Base-by-base conservation (phyloP, 2,888 invertebrate genomes). In the Prenolepis imparis region DNA sequence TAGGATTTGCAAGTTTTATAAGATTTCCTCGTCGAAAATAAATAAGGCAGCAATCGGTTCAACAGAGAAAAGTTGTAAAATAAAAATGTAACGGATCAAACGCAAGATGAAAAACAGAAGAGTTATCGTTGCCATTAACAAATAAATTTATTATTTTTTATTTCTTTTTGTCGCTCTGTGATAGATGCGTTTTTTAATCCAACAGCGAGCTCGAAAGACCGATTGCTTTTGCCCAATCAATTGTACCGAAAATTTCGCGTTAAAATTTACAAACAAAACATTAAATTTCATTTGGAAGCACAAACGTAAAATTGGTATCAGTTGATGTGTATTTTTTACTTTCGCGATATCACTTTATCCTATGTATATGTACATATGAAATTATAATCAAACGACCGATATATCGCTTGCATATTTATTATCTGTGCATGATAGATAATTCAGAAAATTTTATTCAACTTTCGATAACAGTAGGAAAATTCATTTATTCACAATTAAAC, bases 381-480 rank as follows among this genome's bases (percentile, higher is more conserved):
- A 70, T 70, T 70, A 21, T 55, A 70, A 70, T 70, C 36, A 55
- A 55, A 55, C 15, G 11, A 4, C 9, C 32, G 21, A 9, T 21
- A 70, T 24, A 36, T 70, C 21, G 77, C 44, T 82, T n/a, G 72
- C 61, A 41, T 39, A 70, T 15, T 18, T 52, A n/a, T 52, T 15
- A 6, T 52, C 61, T 61, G 52, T 52, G 57, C 41, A 41, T 36
- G 9, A 12, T 61, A 41, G 36, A 72, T 28, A 86, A 81, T 87
- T 44, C 41, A 55, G 64, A 59, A 55, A 67, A 73, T 81, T 87
- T 85, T 64, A 82, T 78, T 57, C 15, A 24, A 61, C 44, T 85
- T 75, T 75, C 44, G 24, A 1, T 70, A 70, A 66, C 15, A 15
- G 32, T 52, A 24, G 36, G 48, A 73, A 73, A 64, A 85, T 87